phyloP scores from a whole-genome alignment of 2,797 vertebrate species.

The Thalassophryne amazonica region DNA sequence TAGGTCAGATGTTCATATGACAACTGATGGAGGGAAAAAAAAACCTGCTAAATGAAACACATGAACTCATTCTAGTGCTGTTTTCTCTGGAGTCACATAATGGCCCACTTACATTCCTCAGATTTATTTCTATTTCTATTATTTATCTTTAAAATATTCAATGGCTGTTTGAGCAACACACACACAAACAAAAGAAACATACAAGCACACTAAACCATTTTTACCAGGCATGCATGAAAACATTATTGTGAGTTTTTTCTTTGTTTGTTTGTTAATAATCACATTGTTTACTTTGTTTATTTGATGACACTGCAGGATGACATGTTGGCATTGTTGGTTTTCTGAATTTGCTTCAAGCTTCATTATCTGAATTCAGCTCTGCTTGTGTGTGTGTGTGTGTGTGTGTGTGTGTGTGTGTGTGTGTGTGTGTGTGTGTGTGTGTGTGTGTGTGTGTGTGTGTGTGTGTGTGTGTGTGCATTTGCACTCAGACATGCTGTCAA shows the following conservation, averaged over 20 bases:
- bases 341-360: conserved; percentile 61
- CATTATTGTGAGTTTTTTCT: conserved; percentile 16
- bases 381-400: too few relatives aligned
- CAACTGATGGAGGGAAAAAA: conserved; percentile 38
- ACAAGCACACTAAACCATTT: not conserved
- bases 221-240: conserved; percentile 1
- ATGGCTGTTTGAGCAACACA: conserved; percentile 30
- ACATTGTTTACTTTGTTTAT: conserved; percentile 53
- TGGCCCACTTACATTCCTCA: conserved; percentile 61
- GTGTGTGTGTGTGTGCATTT: conserved; percentile 1
- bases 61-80: conserved; percentile 30
- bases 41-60: conserved; percentile 33
- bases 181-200: conserved; percentile 15
- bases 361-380: conserved; percentile 57
- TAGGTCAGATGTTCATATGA: conserved; percentile 63
- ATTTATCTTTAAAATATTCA: conserved; percentile 52
- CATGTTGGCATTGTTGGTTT: conserved; percentile 53
- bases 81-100: conserved; percentile 62
- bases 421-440: not conserved
- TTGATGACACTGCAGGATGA: conserved; percentile 45
- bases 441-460: conserved; percentile 3
- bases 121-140: conserved; percentile 45
- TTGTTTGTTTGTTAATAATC: conserved; percentile 44
- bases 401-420: conserved; percentile 5
- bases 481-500: conserved; percentile 56